Evolutionary conservation across 2,113 vertebrate species (phyloP).

Genomic region (Jaculus jaculus): DNA sequence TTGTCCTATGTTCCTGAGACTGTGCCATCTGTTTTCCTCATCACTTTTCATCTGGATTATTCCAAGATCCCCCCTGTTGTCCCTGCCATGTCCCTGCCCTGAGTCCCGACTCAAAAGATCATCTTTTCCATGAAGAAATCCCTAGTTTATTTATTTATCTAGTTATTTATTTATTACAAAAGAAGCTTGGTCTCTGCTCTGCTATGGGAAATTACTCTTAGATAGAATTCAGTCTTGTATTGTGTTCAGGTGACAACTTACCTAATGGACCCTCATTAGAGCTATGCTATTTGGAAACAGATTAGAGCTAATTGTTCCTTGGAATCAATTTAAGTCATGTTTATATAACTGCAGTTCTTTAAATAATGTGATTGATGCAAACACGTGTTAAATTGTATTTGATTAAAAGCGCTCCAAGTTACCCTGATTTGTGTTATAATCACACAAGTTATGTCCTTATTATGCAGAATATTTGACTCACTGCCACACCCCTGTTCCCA

Average conservation of each 20-base stretch:
- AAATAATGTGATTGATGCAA: background rate
- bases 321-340: constrained; percentile 7
- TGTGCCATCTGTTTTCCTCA: background rate
- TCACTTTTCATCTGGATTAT: background rate
- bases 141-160: background rate
- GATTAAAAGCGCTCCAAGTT: background rate
- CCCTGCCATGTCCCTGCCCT: background rate
- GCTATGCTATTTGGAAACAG: background rate
- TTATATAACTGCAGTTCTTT: background rate
- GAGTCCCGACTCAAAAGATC: background rate
- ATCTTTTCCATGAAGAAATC: background rate
- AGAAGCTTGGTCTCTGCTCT: background rate
- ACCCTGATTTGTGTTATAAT: background rate
- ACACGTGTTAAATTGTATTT: background rate
- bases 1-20: background rate
- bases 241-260: background rate
- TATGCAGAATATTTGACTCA: constrained; percentile 10
- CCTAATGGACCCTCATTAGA: background rate
- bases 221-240: background rate
- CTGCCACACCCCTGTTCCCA: background rate
- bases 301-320: background rate
- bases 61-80: background rate
- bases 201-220: background rate
- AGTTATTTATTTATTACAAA: background rate
- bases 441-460: background rate